Percentiles rank a stretch among this genome's conserved stretches.
Conservation (phyloP, 2,888 invertebrate genomes). For the Eupelmus urozonus region DNA sequence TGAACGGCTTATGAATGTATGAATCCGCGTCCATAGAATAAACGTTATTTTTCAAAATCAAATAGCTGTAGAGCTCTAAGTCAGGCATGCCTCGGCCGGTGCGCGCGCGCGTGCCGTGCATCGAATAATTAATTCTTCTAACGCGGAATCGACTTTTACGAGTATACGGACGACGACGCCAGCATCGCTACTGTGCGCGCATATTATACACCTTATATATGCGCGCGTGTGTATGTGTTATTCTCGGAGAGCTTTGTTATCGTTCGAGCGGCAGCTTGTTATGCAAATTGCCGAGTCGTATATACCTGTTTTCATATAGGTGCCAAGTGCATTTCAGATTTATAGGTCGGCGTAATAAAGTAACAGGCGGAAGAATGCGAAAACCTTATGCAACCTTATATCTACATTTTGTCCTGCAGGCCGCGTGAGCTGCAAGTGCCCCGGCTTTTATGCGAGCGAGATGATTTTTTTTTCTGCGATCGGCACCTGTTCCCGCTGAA, state of each 20-base stretch:
- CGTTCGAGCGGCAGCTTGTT: conserved; percentile 58
- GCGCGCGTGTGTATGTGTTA: conserved; percentile 14
- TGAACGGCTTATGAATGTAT: no score
- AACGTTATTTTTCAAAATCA: no score
- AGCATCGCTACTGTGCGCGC: neutral
- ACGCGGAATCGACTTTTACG: conserved; percentile 53
- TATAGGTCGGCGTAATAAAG: conserved; percentile 58
- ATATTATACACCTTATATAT: conserved; percentile 22
- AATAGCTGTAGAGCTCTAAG: no score
- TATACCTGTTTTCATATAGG: conserved; percentile 59
- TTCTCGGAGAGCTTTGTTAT: conserved; percentile 55
- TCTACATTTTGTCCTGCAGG: neutral
- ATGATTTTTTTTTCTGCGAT: conserved; percentile 48
- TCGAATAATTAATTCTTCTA: conserved; percentile 55
- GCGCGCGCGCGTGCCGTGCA: no score
- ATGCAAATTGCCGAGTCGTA: conserved; percentile 57
- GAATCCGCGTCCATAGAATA: no score
- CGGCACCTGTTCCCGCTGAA: conserved; percentile 7
- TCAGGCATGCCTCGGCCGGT: no score
- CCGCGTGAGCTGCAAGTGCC: neutral
- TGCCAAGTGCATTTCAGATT: conserved; percentile 60
- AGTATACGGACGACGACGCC: neutral
- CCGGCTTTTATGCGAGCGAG: neutral
- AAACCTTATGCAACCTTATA: conserved; percentile 54
- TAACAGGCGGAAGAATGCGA: conserved; percentile 58